Evolutionary conservation across 37 sponge, comb jelly and placozoan species (phyloP).

Genomic region (Cladorhizidae sp.): DNA sequence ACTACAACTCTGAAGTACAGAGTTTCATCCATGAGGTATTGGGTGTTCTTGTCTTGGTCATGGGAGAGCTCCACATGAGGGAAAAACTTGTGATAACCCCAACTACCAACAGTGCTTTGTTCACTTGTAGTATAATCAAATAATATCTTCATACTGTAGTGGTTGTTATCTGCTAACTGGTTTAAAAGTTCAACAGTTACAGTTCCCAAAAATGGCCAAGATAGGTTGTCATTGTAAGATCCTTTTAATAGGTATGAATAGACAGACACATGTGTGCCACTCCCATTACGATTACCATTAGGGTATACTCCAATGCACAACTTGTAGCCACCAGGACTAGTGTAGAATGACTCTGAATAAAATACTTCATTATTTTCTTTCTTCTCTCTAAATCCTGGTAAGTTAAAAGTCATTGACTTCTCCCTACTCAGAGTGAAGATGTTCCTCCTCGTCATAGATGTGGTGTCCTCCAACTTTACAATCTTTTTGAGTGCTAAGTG

Average conservation of each 20-base stretch:
- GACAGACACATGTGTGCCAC: slow-evolving; percentile 49
- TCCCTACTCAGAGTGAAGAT: too few relatives aligned
- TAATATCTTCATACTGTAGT: background rate
- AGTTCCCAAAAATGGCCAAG: slow-evolving; percentile 22
- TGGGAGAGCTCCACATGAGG: background rate
- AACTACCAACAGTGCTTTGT: background rate
- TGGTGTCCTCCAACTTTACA: too few relatives aligned
- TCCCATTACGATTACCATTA: slow-evolving; percentile 20
- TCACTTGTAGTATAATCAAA: background rate
- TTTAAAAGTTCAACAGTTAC: background rate
- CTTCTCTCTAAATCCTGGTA: background rate
- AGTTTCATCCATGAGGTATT: slow-evolving; percentile 17
- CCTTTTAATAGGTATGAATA: slow-evolving; percentile 20
- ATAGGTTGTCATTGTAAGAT: slow-evolving; percentile 19
- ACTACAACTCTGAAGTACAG: slow-evolving; percentile 6
- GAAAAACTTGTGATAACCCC: background rate
- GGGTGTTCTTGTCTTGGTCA: background rate
- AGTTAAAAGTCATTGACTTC: background rate
- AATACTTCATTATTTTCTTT: background rate
- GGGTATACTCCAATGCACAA: slow-evolving; percentile 28
- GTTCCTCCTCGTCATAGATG: too few relatives aligned
- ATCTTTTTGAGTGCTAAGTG: too few relatives aligned
- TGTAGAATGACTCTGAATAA: slow-evolving; percentile 18
- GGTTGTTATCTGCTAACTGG: slow-evolving; percentile 2
- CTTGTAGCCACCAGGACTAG: slow-evolving; percentile 34